Percentiles rank a stretch among this genome's conserved stretches.
phyloP scores from a whole-genome alignment of 2,888 invertebrate genomes.

The Cataglyphis altisquamis region DNA sequence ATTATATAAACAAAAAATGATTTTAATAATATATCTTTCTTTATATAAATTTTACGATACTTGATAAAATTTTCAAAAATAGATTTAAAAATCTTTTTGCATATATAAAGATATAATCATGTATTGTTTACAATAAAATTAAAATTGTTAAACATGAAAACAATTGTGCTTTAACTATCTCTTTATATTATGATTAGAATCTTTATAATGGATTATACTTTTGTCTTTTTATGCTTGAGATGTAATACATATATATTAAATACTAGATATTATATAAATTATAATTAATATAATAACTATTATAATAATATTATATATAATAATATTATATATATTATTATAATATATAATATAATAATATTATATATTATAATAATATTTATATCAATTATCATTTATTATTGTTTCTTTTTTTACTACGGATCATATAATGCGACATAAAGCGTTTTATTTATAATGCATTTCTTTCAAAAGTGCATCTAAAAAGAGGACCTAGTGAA shows the following conservation, averaged over 20 bases:
- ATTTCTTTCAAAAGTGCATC: background rate
- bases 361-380: background rate
- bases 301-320: too few relatives aligned
- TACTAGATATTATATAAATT: background rate
- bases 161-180: background rate
- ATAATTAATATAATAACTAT: background rate
- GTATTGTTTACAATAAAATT: background rate
- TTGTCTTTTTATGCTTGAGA: background rate
- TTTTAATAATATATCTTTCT: background rate
- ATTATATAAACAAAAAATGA: background rate
- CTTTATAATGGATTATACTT: background rate
- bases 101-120: background rate
- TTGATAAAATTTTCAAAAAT: background rate
- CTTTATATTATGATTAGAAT: background rate
- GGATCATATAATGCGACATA: background rate
- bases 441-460: background rate
- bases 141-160: background rate
- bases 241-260: background rate
- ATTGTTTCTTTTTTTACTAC: constrained; percentile 21
- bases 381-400: background rate
- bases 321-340: background rate
- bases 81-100: background rate
- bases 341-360: background rate
- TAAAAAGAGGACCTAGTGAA: constrained; percentile 18
- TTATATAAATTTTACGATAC: background rate